Evolutionary conservation across 1,140 invertebrate species (phyloP).

Genomic region (Brachionus koreanus): DNA sequence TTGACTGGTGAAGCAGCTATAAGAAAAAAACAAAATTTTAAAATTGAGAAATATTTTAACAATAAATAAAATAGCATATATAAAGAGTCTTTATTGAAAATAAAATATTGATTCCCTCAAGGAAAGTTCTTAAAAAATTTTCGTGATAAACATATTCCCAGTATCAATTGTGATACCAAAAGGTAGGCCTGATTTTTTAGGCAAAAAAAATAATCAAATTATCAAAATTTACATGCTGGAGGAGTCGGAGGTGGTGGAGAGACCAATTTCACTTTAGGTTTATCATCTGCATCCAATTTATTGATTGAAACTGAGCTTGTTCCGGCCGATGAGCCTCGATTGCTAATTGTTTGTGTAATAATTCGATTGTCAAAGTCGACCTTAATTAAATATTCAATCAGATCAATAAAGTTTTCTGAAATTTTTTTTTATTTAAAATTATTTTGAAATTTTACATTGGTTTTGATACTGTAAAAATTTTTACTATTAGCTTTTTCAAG

Average conservation of each 20-base stretch:
- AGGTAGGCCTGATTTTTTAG: neutral
- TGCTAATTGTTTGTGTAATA: neutral
- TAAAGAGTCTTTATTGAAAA: neutral
- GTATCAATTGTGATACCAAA: neutral
- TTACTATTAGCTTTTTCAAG: neutral
- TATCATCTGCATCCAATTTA: neutral
- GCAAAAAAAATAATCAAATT: neutral
- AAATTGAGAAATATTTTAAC: neutral
- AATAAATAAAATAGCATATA: neutral
- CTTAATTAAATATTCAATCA: neutral
- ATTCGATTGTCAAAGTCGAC: neutral
- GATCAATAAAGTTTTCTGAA: neutral
- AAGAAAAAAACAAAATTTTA: neutral
- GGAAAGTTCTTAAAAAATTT: neutral
- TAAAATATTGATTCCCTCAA: neutral
- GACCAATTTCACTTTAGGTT: neutral
- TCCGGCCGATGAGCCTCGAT: conserved; percentile 1
- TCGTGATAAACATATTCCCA: neutral
- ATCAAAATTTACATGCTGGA: neutral
- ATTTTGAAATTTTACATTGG: neutral
- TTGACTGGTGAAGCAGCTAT: neutral
- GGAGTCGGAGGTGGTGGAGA: conserved; percentile 1
- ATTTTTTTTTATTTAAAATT: neutral
- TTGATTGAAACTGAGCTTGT: neutral
- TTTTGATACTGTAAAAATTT: conserved; percentile 4